phyloP scores from a whole-genome alignment of 2,797 vertebrate species.

The Sebastes taczanowskii region DNA sequence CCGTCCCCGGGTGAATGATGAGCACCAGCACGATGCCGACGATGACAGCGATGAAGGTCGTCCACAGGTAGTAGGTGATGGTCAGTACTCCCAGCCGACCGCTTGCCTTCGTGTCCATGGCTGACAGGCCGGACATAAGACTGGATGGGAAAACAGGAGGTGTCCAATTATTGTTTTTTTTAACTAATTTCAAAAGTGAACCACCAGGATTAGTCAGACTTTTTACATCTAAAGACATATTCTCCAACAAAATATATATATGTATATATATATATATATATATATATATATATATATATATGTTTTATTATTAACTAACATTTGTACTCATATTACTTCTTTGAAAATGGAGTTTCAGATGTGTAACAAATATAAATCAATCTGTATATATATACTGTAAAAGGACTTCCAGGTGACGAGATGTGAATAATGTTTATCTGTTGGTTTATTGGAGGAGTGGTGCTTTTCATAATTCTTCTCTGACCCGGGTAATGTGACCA shows the following conservation, averaged over 20 bases:
- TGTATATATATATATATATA: too few species aligned
- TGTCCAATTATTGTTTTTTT: not conserved
- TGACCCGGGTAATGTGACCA: not conserved
- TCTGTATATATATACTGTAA: not conserved
- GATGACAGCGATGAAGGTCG: conserved; percentile 90
- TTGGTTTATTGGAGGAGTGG: not conserved
- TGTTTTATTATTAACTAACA: not conserved
- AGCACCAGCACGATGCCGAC: conserved; percentile 87
- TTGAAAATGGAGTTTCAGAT: not conserved
- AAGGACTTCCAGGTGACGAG: not conserved
- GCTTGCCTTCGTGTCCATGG: conserved; percentile 89
- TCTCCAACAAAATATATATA: not conserved
- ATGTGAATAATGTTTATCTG: not conserved
- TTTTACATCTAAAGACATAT: not conserved
- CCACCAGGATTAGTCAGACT: not conserved
- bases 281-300: not conserved
- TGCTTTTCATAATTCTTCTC: not conserved
- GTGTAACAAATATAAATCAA: not conserved
- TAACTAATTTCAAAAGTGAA: not conserved
- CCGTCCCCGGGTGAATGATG: conserved; percentile 87
- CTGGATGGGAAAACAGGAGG: conserved; percentile 62
- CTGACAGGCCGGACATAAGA: conserved; percentile 90
- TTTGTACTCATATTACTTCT: not conserved
- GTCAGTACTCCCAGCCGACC: conserved; percentile 89
- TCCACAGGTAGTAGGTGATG: conserved; percentile 92